These are phyloP conservation scores for Mayetiola destructor DNA, from an alignment of 2,888 invertebrate genomes.

Conservation along the genomic window DNA sequence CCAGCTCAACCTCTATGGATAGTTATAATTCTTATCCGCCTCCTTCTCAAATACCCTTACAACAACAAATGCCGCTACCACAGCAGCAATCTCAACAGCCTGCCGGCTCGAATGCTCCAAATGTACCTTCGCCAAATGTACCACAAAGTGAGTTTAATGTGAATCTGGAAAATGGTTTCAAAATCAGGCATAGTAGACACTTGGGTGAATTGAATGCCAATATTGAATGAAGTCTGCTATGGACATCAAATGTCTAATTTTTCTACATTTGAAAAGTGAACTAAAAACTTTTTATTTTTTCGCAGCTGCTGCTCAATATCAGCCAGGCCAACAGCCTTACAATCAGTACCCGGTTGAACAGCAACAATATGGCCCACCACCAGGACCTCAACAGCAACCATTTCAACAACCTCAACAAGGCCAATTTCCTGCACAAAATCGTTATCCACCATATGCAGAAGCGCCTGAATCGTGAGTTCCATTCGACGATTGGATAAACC, in stretches of 20 bases:
- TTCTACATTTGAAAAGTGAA: background rate
- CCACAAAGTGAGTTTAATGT: no score
- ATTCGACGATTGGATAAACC: background rate
- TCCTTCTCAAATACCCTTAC: conserved; percentile 47
- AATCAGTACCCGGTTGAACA: conserved; percentile 46
- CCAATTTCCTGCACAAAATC: conserved; percentile 49
- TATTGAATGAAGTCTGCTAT: no score
- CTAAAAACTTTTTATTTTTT: no score
- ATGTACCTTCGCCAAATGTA: background rate
- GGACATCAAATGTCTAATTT: background rate
- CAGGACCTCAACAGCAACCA: conserved; percentile 42
- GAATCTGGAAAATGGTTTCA: no score
- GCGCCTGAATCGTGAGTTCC: conserved; percentile 49
- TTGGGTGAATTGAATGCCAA: no score
- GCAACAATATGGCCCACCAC: conserved; percentile 52
- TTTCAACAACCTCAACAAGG: conserved; percentile 42
- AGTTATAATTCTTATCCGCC: conserved; percentile 53
- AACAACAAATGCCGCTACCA: conserved; percentile 51
- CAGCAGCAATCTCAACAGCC: conserved; percentile 41
- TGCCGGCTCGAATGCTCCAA: conserved; percentile 20
- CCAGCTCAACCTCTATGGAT: conserved; percentile 64
- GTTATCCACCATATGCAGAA: conserved; percentile 63
- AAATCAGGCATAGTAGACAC: no score
- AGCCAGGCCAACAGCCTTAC: conserved; percentile 20
- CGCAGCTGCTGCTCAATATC: no score